Conservation (phyloP, 92 coral and sea anemone genomes). For the Isaurus tuberculatus region DNA sequence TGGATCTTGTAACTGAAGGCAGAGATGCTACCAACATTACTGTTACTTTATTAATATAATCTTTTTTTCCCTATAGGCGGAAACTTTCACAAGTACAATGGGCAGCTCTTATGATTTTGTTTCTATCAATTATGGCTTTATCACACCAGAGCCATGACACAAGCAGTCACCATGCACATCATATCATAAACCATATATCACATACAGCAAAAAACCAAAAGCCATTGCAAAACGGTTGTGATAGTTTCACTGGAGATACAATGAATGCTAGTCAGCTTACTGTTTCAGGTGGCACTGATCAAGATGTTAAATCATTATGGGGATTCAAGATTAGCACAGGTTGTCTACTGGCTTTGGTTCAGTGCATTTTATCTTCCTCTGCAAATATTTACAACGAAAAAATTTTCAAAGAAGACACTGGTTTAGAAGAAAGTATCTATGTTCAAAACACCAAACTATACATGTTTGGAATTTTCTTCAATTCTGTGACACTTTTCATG, state of each 20-base stretch:
- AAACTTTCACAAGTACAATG: constrained; percentile 69
- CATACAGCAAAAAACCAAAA: constrained; percentile 4
- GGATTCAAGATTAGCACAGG: constrained; percentile 62
- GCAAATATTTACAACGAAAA: constrained; percentile 85
- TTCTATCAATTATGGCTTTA: constrained; percentile 71
- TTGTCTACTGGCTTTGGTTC: constrained; percentile 64
- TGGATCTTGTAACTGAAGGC: no score
- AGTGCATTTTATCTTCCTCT: constrained; percentile 70
- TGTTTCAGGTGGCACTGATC: constrained; percentile 17
- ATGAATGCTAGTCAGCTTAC: constrained; percentile 26
- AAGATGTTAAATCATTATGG: constrained; percentile 12
- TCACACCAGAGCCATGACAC: constrained; percentile 58
- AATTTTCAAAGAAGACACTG: constrained; percentile 76
- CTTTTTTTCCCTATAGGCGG: constrained; percentile 43
- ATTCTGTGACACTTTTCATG: constrained; percentile 54
- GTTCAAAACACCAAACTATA: constrained; percentile 74
- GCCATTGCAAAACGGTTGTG: background rate
- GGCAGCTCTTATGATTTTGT: constrained; percentile 72
- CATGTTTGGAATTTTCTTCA: constrained; percentile 73
- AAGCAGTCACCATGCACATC: constrained; percentile 58
- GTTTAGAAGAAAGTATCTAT: constrained; percentile 77
- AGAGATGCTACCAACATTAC: no score
- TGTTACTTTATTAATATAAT: background rate
- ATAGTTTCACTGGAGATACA: constrained; percentile 13
- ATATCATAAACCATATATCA: constrained; percentile 39